Conservation (phyloP, 2,888 invertebrate species). For the Sepioteuthis lessoniana region DNA sequence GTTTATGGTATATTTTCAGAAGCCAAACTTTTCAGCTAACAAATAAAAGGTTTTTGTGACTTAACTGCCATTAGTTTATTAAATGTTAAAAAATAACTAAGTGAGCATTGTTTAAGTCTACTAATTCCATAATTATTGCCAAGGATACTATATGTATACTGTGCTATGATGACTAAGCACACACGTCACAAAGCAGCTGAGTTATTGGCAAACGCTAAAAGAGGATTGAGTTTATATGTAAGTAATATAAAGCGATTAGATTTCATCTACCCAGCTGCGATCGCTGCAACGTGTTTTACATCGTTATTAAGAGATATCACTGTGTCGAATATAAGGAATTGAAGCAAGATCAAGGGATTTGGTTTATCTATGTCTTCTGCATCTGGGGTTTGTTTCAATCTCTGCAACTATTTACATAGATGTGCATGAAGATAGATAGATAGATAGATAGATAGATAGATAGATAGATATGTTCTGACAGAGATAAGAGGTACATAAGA, state of each 20-base stretch:
- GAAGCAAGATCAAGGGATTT: neutral
- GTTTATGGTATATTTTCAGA: no score
- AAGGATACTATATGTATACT: no score
- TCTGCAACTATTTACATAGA: neutral
- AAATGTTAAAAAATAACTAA: no score
- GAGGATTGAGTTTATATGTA: neutral
- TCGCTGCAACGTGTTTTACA: neutral
- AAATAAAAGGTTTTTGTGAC: no score
- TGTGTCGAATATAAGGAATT: neutral
- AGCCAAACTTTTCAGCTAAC: no score
- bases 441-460: neutral
- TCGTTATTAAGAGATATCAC: neutral
- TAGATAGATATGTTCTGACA: no score
- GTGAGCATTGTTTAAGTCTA: no score
- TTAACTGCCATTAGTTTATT: no score
- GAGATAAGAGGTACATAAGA: no score
- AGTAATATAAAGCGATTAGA: neutral
- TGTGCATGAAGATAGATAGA: neutral
- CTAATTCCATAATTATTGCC: no score
- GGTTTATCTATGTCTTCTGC: neutral
- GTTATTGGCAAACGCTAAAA: neutral
- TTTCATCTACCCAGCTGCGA: neutral
- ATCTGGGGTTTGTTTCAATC: neutral
- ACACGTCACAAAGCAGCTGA: neutral
- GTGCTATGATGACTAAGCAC: no score